phyloP scores from a whole-genome alignment of 2,888 invertebrate species.

The Pristionchus mayeri region DNA sequence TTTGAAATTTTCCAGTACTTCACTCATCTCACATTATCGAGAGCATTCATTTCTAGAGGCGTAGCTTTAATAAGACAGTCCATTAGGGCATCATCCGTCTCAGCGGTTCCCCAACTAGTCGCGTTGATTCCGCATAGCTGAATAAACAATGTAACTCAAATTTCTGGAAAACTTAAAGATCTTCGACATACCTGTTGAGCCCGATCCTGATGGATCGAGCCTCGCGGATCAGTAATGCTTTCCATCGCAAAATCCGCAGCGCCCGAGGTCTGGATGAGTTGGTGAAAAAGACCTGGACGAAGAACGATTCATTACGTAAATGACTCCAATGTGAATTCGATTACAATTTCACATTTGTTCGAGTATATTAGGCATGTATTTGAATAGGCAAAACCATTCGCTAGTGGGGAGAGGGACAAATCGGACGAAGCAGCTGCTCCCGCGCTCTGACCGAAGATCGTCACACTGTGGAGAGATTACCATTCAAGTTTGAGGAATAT shows the following conservation, averaged over 20 bases:
- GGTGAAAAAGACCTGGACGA: conserved; percentile 30
- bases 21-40: too few species aligned
- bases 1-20: too few species aligned
- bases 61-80: neutral
- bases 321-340: neutral
- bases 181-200: neutral
- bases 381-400: neutral
- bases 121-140: conserved; percentile 5
- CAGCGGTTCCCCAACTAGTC: neutral
- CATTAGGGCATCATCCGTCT: neutral
- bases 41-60: neutral
- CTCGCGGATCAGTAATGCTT: conserved; percentile 2
- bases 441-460: conserved; percentile 40
- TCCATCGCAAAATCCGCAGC: neutral
- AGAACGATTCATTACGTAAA: neutral
- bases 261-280: conserved; percentile 20
- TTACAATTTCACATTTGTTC: neutral
- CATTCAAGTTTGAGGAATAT: neutral
- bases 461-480: neutral
- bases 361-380: neutral
- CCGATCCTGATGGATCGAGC: neutral
- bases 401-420: neutral
- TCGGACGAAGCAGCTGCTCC: conserved; percentile 6
- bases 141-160: neutral
- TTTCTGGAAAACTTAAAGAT: neutral